Evolutionary conservation across 2,888 invertebrate species (phyloP).

Genomic region (Phasia obesa): DNA sequence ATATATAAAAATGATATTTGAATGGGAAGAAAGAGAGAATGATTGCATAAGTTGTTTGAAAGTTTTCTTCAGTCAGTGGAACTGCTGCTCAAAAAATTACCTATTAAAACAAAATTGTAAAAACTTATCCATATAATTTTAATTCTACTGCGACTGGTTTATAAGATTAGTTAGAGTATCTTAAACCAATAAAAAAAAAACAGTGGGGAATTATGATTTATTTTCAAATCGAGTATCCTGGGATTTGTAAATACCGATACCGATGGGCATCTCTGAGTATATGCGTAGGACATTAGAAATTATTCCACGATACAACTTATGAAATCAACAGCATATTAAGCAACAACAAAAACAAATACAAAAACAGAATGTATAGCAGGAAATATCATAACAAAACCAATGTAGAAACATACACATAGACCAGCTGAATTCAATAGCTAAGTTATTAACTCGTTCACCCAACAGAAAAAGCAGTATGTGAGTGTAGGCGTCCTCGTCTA

Average conservation of each 20-base stretch:
- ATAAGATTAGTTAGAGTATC: no score
- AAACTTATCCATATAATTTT: no score
- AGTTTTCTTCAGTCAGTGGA: no score
- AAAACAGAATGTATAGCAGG: background rate
- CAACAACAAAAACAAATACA: constrained; percentile 11
- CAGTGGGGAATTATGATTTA: background rate
- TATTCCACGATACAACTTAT: constrained; percentile 34
- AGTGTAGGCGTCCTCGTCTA: background rate
- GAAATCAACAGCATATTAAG: constrained; percentile 38
- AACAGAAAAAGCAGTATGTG: constrained; percentile 4
- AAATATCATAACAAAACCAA: constrained; percentile 27
- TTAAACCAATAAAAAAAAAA: no score
- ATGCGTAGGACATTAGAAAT: background rate
- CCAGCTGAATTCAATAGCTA: constrained; percentile 22
- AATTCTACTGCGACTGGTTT: no score
- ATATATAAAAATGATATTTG: no score
- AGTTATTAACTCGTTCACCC: background rate
- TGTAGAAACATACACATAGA: constrained; percentile 18
- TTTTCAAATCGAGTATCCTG: background rate
- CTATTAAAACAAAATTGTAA: no score
- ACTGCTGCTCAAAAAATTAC: no score
- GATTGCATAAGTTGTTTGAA: no score
- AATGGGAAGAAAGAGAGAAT: no score
- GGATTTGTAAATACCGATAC: background rate
- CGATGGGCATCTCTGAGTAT: background rate